Evolutionary conservation across 2,888 invertebrate species (phyloP).

Genomic region (Scaptomyza caliginosa): DNA sequence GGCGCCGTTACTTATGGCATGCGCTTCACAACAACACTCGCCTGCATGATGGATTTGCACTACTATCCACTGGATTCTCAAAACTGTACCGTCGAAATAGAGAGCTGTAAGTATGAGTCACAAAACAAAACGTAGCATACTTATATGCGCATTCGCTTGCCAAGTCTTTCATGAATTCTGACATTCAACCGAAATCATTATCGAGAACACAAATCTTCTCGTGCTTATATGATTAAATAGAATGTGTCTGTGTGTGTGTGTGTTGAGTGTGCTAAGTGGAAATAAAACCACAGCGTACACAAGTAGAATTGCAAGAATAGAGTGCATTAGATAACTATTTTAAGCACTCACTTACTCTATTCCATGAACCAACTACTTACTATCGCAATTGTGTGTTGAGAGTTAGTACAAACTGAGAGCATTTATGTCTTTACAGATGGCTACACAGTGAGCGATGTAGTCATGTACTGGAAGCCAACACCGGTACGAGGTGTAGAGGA

Average conservation of each 20-base stretch:
- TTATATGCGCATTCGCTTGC: too few relatives aligned
- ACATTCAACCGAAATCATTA: not conserved
- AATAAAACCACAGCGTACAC: too few relatives aligned
- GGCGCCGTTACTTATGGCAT: slow-evolving; percentile 99
- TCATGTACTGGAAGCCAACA: slow-evolving; percentile 98
- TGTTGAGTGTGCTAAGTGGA: too few relatives aligned
- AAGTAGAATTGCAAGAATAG: too few relatives aligned
- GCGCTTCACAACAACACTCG: slow-evolving; percentile 98
- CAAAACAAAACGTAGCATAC: not conserved
- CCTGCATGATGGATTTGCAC: slow-evolving; percentile 99
- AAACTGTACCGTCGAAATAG: slow-evolving; percentile 99
- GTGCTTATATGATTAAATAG: not conserved
- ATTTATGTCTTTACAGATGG: slow-evolving; percentile 88
- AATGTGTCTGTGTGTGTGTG: too few relatives aligned
- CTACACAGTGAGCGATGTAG: slow-evolving; percentile 97
- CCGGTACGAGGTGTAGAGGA: slow-evolving; percentile 97
- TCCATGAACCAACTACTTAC: not conserved
- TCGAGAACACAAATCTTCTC: not conserved
- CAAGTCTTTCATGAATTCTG: not conserved
- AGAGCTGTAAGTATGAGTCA: slow-evolving; percentile 93
- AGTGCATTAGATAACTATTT: not conserved
- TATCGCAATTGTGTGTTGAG: too few relatives aligned
- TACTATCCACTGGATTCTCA: slow-evolving; percentile 99
- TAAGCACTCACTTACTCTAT: not conserved
- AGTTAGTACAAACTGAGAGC: not conserved